Evolutionary conservation across 2,797 vertebrate species (phyloP).

Genomic region (Sitta carolinensis): DNA sequence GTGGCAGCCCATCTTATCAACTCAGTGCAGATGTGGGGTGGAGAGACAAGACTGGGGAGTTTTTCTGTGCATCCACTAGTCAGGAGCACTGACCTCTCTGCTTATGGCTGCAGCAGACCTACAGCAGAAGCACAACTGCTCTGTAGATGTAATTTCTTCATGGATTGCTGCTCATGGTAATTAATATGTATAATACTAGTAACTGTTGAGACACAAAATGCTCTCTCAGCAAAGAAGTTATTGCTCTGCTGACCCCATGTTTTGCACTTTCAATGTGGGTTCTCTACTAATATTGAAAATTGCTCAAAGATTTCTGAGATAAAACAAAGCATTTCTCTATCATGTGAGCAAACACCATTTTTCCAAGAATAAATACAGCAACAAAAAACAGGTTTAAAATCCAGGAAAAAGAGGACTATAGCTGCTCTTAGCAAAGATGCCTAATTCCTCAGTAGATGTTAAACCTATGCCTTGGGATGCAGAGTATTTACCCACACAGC

Average conservation of each 20-base stretch:
- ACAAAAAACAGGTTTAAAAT: not conserved
- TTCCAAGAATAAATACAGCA: not conserved
- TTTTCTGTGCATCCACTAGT: not conserved
- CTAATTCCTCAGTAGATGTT: not conserved
- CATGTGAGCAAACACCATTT: not conserved
- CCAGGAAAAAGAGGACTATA: not conserved
- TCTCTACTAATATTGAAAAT: constrained; percentile 21
- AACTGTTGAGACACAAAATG: constrained; percentile 38
- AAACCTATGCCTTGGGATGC: not conserved
- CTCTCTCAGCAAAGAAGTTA: constrained; percentile 28
- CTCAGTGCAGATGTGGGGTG: not conserved
- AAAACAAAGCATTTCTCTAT: not conserved
- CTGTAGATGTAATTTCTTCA: constrained; percentile 4
- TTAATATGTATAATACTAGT: constrained; percentile 39
- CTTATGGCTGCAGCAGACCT: not conserved
- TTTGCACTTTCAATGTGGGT: not conserved
- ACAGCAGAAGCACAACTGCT: not conserved
- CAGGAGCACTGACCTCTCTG: not conserved
- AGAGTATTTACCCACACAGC: not conserved
- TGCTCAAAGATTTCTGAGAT: not conserved
- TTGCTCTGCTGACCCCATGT: constrained; percentile 28
- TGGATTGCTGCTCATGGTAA: constrained; percentile 36
- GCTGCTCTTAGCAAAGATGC: not conserved
- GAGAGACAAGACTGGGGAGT: not conserved
- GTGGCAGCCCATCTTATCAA: fast-evolving